These are phyloP conservation scores for Melanerpes aurifrons DNA, from an alignment of 2,113 vertebrate genomes.

Conservation along the genomic window DNA sequence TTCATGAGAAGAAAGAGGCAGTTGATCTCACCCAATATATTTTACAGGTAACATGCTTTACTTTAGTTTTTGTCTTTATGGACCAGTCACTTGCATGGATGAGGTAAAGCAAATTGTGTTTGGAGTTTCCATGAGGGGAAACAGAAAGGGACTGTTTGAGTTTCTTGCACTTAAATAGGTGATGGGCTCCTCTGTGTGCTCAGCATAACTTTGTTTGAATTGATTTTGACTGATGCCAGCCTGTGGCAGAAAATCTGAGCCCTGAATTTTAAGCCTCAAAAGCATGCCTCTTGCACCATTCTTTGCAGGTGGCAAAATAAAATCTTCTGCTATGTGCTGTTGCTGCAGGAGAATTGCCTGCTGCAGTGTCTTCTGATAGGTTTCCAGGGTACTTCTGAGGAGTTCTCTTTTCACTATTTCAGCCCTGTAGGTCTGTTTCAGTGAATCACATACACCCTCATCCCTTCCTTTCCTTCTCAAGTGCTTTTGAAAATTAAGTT, in stretches of 20 bases:
- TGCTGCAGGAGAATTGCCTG: neutral
- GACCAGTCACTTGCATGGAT: neutral
- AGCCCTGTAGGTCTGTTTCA: neutral
- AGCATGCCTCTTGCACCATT: neutral
- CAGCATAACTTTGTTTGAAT: neutral
- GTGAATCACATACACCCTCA: neutral
- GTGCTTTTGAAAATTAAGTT: constrained; percentile 28
- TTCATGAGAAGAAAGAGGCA: constrained; percentile 89
- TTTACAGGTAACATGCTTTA: constrained; percentile 80
- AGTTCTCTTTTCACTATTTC: neutral
- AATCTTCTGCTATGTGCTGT: neutral
- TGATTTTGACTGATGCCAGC: neutral
- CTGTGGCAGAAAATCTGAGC: neutral
- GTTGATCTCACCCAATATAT: constrained; percentile 91
- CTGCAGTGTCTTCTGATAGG: neutral
- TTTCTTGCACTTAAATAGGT: neutral
- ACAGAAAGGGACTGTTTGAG: neutral
- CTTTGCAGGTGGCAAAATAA: neutral
- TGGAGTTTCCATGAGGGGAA: neutral
- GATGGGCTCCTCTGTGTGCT: neutral
- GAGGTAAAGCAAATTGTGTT: neutral
- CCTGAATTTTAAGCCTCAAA: neutral
- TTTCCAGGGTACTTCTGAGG: neutral
- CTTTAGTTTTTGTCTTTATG: neutral
- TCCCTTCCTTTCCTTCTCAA: neutral